These are phyloP conservation scores for Pogonus chalceus DNA, from an alignment of 1,140 invertebrate genomes.

Conservation along the genomic window DNA sequence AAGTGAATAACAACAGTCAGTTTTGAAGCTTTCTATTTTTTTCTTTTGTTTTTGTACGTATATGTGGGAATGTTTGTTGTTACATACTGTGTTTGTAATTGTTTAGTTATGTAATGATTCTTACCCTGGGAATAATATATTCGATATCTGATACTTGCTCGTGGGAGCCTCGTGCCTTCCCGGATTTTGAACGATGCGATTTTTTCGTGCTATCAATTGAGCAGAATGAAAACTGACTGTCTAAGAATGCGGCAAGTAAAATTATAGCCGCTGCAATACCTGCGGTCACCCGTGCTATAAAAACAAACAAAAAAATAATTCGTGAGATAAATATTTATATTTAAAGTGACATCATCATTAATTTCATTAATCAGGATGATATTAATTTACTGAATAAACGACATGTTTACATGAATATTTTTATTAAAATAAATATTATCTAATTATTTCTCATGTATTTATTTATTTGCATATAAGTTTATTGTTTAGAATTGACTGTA, in stretches of 20 bases:
- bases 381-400: conserved; percentile 5
- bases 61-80: no score
- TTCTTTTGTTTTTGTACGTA: not conserved
- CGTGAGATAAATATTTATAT: not conserved
- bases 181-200: conserved; percentile 15
- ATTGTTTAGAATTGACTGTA: no score
- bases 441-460: no score
- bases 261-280: conserved; percentile 33
- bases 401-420: conserved; percentile 1
- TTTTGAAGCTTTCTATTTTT: not conserved
- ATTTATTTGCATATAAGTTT: no score
- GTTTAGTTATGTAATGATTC: conserved; percentile 11
- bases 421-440: conserved; percentile 7
- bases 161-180: conserved; percentile 26
- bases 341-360: not conserved
- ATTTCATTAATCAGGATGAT: not conserved
- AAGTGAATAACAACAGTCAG: not conserved
- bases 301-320: conserved; percentile 18
- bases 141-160: conserved; percentile 39
- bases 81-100: not conserved
- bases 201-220: conserved; percentile 33
- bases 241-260: conserved; percentile 37
- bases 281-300: conserved; percentile 34
- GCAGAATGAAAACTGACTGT: conserved; percentile 41
- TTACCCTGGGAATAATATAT: conserved; percentile 42